Evolutionary conservation across 2,113 vertebrate species (phyloP).

Genomic region (Henicopernis longicauda): DNA sequence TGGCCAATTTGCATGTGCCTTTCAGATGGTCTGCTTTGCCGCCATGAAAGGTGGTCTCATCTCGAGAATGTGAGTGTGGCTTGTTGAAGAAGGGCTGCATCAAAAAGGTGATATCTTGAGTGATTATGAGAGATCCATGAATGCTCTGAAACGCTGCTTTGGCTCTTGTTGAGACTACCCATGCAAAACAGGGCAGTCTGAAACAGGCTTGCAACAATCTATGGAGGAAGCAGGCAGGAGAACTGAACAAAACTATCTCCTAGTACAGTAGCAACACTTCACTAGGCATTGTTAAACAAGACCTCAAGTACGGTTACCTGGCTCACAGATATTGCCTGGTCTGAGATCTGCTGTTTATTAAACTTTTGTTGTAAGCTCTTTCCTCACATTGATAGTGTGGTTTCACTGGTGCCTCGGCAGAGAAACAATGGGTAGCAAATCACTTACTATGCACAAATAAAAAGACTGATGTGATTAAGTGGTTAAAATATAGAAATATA

Average conservation of each 20-base stretch:
- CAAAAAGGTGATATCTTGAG: not conserved
- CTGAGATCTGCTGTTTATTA: not conserved
- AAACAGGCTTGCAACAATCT: not conserved
- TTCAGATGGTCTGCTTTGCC: not conserved
- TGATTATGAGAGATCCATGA: not conserved
- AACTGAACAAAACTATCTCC: not conserved
- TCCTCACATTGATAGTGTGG: not conserved
- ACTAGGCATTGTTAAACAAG: not conserved
- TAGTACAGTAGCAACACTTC: not conserved
- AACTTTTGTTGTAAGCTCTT: not conserved
- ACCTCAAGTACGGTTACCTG: not conserved
- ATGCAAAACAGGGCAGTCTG: not conserved
- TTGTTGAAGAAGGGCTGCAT: not conserved
- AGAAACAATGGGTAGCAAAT: not conserved
- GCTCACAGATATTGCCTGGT: not conserved
- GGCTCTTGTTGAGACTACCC: not conserved
- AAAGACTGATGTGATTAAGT: not conserved
- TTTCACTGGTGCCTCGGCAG: not conserved
- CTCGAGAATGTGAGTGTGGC: fast-evolving
- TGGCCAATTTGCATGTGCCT: not conserved
- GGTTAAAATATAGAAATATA: not conserved
- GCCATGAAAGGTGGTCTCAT: not conserved
- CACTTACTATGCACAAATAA: not conserved
- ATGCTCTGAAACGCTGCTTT: not conserved
- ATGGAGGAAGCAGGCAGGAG: not conserved